A percentile compares a stretch with the other conserved stretches of the same genome.
These are phyloP conservation scores for Drosophila saltans DNA, from an alignment of 1,140 invertebrate genomes.

Conservation along the genomic window DNA sequence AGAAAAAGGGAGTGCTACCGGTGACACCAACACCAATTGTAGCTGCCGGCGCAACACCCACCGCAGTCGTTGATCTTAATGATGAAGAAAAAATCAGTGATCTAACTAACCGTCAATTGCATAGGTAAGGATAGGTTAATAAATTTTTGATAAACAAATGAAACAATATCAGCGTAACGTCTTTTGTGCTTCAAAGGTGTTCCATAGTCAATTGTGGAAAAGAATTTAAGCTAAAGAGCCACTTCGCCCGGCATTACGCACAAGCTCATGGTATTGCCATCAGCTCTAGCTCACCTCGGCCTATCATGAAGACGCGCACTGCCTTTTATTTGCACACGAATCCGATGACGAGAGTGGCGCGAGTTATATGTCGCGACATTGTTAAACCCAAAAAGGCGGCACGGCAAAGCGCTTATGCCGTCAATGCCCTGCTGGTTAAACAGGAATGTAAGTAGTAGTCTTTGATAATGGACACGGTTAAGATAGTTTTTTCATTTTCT, in stretches of 20 bases:
- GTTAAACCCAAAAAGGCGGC: slow-evolving; percentile 93
- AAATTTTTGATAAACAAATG: not conserved
- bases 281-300: slow-evolving; percentile 90
- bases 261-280: slow-evolving; percentile 92
- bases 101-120: slow-evolving; percentile 83
- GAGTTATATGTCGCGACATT: slow-evolving; percentile 92
- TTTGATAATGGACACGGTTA: not conserved
- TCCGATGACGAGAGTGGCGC: slow-evolving; percentile 93
- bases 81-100: slow-evolving; percentile 84
- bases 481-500: not conserved
- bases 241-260: slow-evolving; percentile 95
- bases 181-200: slow-evolving; percentile 85
- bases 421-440: slow-evolving; percentile 93
- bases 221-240: slow-evolving; percentile 96
- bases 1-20: slow-evolving; percentile 83
- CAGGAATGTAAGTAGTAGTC: slow-evolving; percentile 88
- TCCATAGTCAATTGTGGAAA: slow-evolving; percentile 95
- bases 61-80: slow-evolving; percentile 71
- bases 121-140: slow-evolving; percentile 55
- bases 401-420: slow-evolving; percentile 92
- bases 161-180: not conserved
- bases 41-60: slow-evolving; percentile 36
- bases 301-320: slow-evolving; percentile 98
- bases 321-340: slow-evolving; percentile 97
- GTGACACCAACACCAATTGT: slow-evolving; percentile 36